These are phyloP conservation scores for Balearica regulorum DNA, from an alignment of 2,797 vertebrate genomes.

Conservation along the genomic window DNA sequence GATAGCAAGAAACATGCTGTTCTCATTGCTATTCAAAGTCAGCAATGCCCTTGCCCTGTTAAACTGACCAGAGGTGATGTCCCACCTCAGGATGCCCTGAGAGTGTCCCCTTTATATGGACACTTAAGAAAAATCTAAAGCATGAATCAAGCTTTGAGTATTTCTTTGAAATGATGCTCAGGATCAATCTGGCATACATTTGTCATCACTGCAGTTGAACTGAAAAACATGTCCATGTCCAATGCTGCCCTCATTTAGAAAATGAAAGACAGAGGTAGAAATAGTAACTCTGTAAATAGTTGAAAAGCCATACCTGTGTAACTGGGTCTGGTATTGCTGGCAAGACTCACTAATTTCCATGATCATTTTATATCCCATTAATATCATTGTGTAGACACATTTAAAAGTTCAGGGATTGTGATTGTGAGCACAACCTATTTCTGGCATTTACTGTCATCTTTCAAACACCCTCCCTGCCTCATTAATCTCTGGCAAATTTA, in stretches of 20 bases:
- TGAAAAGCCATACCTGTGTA: background rate
- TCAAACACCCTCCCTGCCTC: background rate
- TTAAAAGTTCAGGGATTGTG: background rate
- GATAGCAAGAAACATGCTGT: background rate
- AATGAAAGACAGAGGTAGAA: background rate
- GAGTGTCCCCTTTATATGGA: background rate
- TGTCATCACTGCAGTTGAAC: background rate
- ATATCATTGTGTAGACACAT: background rate
- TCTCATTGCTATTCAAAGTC: background rate
- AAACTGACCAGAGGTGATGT: background rate
- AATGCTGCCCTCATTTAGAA: background rate
- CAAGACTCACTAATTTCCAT: background rate
- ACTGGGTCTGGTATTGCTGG: background rate
- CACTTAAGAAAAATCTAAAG: background rate
- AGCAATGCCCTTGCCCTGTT: background rate
- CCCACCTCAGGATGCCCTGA: background rate
- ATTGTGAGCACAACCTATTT: background rate
- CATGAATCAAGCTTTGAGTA: background rate
- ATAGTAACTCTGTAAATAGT: background rate
- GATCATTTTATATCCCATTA: background rate
- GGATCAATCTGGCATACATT: background rate
- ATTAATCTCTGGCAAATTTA: conserved; percentile 36
- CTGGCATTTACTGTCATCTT: background rate
- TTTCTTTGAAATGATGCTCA: background rate
- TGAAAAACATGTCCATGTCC: background rate